Conservation (phyloP, 1,140 invertebrate species). For the Bombus pyrosoma region DNA sequence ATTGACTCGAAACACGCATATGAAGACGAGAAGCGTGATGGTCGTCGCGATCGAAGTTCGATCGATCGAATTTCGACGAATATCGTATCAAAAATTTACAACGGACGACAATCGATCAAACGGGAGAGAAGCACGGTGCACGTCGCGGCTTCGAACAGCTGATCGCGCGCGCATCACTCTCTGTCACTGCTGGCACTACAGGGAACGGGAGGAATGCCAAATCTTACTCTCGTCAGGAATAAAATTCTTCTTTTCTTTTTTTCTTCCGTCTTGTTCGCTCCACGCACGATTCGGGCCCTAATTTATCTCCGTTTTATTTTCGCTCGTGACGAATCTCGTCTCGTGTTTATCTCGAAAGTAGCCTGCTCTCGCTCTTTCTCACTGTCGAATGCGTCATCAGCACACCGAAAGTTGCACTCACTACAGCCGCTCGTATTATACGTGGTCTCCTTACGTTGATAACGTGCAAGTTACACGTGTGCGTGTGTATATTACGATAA, state of each 20-base stretch:
- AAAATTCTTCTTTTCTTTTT: neutral
- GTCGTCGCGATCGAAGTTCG: neutral
- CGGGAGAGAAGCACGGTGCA: neutral
- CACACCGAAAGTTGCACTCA: constrained; percentile 1
- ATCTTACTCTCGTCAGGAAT: neutral
- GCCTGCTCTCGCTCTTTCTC: neutral
- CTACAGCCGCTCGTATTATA: constrained; percentile 21
- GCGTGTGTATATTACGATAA: constrained; percentile 28
- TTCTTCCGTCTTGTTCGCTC: neutral
- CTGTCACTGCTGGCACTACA: neutral
- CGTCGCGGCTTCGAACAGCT: constrained; percentile 55
- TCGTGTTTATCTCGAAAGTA: constrained; percentile 2
- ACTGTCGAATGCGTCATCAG: constrained; percentile 2
- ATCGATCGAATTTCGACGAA: too few relatives aligned
- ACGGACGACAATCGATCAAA: neutral
- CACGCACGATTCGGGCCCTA: neutral
- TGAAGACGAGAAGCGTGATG: neutral
- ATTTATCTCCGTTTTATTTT: constrained; percentile 30
- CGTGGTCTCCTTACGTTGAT: constrained; percentile 4
- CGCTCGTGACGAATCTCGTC: constrained; percentile 11
- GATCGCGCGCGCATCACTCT: constrained; percentile 41
- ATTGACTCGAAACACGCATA: constrained; percentile 43
- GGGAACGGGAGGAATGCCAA: neutral
- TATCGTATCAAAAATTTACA: neutral
- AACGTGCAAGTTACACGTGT: neutral